Base-by-base conservation (phyloP, 2,113 vertebrate genomes). In the Willisornis vidua region DNA sequence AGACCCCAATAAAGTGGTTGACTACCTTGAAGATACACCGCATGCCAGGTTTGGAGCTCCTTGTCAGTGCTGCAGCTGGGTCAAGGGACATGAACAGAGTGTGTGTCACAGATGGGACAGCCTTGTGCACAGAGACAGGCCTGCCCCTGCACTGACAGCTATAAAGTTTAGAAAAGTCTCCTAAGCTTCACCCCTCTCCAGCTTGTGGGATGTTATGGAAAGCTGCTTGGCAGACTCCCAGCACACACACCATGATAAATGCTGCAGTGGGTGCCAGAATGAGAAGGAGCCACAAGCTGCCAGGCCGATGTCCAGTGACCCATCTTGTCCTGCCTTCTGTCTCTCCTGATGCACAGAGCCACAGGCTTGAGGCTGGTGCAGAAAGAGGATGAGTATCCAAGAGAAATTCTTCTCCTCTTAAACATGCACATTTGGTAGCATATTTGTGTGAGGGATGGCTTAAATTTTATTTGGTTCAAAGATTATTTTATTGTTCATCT, bases 91-190 rank as follows among this genome's bases (percentile, higher is more conserved):
- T 0, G 3, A 84, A 31, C 46, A 29, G 22, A 13, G 5, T 1
- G 6, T 3, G 17, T 66, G 29, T 55, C 23, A 15, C 10, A 29
- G 43, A 6, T 12, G 14, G 4, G 5, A 70, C 18, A 71, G 9
- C n/a, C 41, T 66, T 0, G 0, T 35, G 66, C 12, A 9, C 6
- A 5, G 62, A 59, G 37, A 11, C 1, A 0, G 20, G 6, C 24
- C 46, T 35, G 48, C 54, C 26, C 74, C 70, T 82, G 31, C 62
- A 3, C 73, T 8, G 43, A 19, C 35, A 39, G 12, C 51, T 35
- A 13, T 37, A 18, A 41, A 68, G 13, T 20, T 48, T 41, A 7
- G 75, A 58, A 33, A 54, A 41, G 41, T 46, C 46, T 77, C 0
- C 0, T 3, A 6, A 28, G 28, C 46, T 26, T 79, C 3, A 1